Evolutionary conservation across 2,888 invertebrate species (phyloP).

Genomic region (Argynnis bischoffii): DNA sequence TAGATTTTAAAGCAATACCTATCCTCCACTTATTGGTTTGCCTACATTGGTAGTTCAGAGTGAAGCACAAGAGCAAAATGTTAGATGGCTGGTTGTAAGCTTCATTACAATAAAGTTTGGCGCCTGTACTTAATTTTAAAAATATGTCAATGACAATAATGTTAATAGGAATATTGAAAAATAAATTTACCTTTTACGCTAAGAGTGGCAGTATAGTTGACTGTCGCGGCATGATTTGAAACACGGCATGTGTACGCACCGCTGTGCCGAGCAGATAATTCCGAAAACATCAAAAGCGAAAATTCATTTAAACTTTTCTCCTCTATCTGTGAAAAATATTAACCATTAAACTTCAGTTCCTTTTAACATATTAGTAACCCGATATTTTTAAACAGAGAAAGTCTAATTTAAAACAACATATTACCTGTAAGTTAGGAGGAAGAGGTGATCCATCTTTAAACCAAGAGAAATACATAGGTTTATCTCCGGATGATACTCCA

Average conservation of each 20-base stretch:
- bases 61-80: too few species aligned
- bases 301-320: slow-evolving; percentile 87
- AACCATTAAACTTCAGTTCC: background rate
- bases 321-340: slow-evolving; percentile 70
- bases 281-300: slow-evolving; percentile 86
- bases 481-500: slow-evolving; percentile 87
- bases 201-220: slow-evolving; percentile 85
- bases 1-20: too few species aligned
- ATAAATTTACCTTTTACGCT: slow-evolving; percentile 84
- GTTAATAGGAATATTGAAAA: background rate
- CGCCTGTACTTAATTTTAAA: too few species aligned
- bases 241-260: slow-evolving; percentile 88
- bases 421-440: slow-evolving; percentile 83
- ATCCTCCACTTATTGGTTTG: too few species aligned
- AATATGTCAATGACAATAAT: background rate
- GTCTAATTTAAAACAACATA: background rate
- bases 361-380: too few species aligned
- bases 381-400: too few species aligned
- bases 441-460: slow-evolving; percentile 84
- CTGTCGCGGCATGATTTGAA: slow-evolving; percentile 85
- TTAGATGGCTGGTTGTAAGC: too few species aligned
- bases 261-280: slow-evolving; percentile 84
- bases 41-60: too few species aligned
- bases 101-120: too few species aligned
- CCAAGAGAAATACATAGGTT: slow-evolving; percentile 87